Percentiles rank a stretch among this genome's conserved stretches.
phyloP scores from a whole-genome alignment of 2,113 vertebrate species.

The Philantomba maxwellii region DNA sequence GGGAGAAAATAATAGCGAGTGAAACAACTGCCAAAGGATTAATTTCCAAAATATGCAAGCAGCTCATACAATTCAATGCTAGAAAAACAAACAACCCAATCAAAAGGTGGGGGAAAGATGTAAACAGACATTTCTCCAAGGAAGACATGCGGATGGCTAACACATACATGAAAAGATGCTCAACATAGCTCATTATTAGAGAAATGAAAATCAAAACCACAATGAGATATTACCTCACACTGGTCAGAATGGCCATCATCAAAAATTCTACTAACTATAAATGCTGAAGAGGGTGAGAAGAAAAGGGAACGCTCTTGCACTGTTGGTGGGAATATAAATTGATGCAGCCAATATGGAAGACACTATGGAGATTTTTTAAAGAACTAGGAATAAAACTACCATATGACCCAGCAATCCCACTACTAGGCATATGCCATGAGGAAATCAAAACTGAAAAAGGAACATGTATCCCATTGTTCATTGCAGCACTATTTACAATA shows the following conservation, averaged over 20 bases:
- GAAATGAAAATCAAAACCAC: background rate
- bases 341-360: background rate
- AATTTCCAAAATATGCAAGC: background rate
- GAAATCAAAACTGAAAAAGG: background rate
- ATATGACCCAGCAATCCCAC: background rate
- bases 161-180: background rate
- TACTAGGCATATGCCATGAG: background rate
- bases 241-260: background rate
- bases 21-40: background rate
- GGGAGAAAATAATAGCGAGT: background rate
- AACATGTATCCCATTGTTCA: background rate
- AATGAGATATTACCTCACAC: background rate
- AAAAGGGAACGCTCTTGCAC: background rate
- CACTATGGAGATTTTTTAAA: background rate
- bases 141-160: background rate
- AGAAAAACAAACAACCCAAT: background rate
- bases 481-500: background rate
- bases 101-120: background rate
- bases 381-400: background rate
- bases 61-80: background rate
- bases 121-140: background rate
- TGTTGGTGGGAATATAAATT: background rate
- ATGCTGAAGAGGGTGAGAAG: background rate
- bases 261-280: background rate
- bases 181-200: background rate